Evolutionary conservation across 2,888 invertebrate species (phyloP), one percentile per base, ranked within the genome.

Genomic region (Neocrepidodera transversa): DNA sequence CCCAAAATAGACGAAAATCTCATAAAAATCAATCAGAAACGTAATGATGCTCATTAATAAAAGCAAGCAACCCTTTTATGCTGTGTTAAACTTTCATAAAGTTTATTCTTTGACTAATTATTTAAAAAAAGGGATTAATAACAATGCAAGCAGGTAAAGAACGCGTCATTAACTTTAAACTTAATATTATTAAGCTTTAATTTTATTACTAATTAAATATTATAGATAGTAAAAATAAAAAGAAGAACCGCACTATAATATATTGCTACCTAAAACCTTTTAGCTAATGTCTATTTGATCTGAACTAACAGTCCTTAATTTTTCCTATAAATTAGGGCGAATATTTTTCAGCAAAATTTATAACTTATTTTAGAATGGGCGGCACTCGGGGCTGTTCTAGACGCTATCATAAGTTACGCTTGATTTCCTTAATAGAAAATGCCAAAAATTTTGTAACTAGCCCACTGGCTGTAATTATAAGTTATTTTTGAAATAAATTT

Each of bases 331-430:
- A 30, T 30, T 5, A 30, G 2, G 2, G 30, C 30, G n/a, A 30
- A 30, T 23, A 23, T 30, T 30, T 30, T 30, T 30, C 30, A 10
- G 8, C 10, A 30, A 30, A 30, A 30, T 77, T 77, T 78, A 78
- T 78, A 78, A 79, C 78, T 79, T 78, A 79, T 76, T 78, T 73
- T 72, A 72, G 65, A 69, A 73, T 68, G 72, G 73, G 74, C 66
- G 73, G 74, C 71, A 69, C 74, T 70, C 63, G 62, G 60, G 72
- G 71, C 70, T 17, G 32, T 66, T 64, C 58, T 71, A 70, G 70
- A 71, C 69, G 30, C 30, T 5, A 30, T 30, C 30, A 30, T 30
- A 30, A 30, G 30, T 30, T 10, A 30, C 30, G 70, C 68, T 71
- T 68, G 68, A 70, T 71, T 70, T 70, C 67, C 56, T 55, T 47